phyloP scores from a whole-genome alignment of 1,140 invertebrate genomes.

The Drosophila kikkawai region DNA sequence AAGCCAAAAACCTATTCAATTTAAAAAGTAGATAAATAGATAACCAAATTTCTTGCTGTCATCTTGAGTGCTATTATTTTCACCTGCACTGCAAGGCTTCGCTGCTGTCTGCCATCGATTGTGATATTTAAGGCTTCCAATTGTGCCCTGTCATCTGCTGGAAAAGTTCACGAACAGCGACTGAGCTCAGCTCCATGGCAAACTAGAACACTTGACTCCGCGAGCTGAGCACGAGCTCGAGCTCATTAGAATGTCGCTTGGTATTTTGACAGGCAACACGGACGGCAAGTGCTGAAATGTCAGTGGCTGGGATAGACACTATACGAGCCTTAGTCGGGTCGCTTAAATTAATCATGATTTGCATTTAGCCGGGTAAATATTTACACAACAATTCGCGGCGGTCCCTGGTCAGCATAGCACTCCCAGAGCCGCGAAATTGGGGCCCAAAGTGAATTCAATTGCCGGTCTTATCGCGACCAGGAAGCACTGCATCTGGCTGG shows the following conservation, averaged over 20 bases:
- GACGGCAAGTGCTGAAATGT: conserved; percentile 61
- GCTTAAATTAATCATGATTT: conserved; percentile 58
- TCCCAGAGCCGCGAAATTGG: conserved; percentile 37
- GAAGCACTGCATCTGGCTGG: conserved; percentile 59
- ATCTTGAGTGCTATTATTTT: conserved; percentile 20
- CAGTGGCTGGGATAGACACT: conserved; percentile 1
- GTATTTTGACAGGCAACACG: conserved; percentile 57
- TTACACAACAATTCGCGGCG: conserved; percentile 59
- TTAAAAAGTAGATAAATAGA: conserved; percentile 3
- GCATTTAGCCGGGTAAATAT: conserved; percentile 57
- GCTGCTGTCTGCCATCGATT: conserved; percentile 39
- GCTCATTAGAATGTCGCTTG: conserved; percentile 76
- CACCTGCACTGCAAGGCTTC: conserved; percentile 13
- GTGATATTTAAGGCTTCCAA: conserved; percentile 68
- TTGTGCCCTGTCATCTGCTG: conserved; percentile 39
- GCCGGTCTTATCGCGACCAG: conserved; percentile 69
- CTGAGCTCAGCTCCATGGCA: conserved; percentile 21
- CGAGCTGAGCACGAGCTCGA: conserved; percentile 44
- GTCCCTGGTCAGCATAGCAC: conserved; percentile 50
- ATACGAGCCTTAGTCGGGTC: conserved; percentile 1
- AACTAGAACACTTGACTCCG: conserved; percentile 55
- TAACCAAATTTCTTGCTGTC: conserved; percentile 4
- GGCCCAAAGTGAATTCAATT: conserved; percentile 52
- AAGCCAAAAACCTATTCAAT: neutral
- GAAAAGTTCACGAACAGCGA: conserved; percentile 75